Evolutionary conservation across 23 tunicate species (phyloP), one percentile per base, ranked within the genome.

Genomic region (Halocynthia aurantium): DNA sequence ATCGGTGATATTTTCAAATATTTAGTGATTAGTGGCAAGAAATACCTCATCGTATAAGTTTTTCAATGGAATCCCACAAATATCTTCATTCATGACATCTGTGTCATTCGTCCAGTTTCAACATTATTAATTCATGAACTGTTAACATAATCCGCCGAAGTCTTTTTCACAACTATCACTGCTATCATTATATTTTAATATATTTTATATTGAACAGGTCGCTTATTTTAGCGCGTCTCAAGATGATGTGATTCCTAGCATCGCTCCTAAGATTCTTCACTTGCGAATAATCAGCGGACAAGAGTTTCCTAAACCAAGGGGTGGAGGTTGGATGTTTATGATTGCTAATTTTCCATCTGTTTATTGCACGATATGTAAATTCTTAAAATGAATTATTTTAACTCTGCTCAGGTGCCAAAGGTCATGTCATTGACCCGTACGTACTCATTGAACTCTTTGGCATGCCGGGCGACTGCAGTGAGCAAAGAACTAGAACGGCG

Each of bases 401-500:
- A 68, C 19, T 12, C 12, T n/a, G 2, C 6, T 71, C 70, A 83
- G 93, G 99, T 50, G 94, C 95, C 19, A 96, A 96, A 70, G 99
- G 96, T 69, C 87, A 85, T 6, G 96, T 89, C 57, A 96, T 96
- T 77, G 99, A 96, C 80, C 99, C 99, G 5, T 96, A 96, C 84
- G 99, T 96, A 40, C 67, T 96, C 76, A 84, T 96, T 61, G 99
- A 96, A 68, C 75, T 96, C 9, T 96, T 96, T 71, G 99, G 99
- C 52, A 89, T 92, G 72, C 86, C 92, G 78, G 66, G 77, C 67
- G 99, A 96, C 65, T 96, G 99, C 78, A 73, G 86, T 5, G 99
- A 96, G 72, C 85, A 85, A 12, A 87, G 96, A 54, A 89, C 99
- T 67, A 69, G 96, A 57, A 89, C 99, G 9, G 93, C 87, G n/a